Evolutionary conservation across 2,113 vertebrate genomes (phyloP).

Genomic region (Parus major): DNA sequence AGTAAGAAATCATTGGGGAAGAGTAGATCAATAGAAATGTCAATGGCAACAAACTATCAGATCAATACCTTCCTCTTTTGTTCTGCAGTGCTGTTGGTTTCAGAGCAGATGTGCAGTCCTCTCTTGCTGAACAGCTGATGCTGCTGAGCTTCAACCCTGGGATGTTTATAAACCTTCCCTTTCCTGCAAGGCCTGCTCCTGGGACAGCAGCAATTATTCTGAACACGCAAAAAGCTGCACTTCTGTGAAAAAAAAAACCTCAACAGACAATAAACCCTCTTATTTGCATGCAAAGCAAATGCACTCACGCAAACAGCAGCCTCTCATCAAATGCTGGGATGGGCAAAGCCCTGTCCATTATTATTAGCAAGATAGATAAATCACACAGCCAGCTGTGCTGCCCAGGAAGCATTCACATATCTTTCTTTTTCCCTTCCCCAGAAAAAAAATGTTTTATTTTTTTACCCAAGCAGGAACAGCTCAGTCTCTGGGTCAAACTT

Average conservation of each 20-base stretch:
- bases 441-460: not conserved
- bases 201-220: not conserved
- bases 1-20: not conserved
- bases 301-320: not conserved
- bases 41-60: not conserved
- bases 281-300: conserved; percentile 30
- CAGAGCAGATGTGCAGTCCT: not conserved
- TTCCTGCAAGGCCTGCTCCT: not conserved
- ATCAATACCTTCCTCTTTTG: not conserved
- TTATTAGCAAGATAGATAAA: not conserved
- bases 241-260: not conserved
- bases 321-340: not conserved
- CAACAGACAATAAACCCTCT: conserved; percentile 10
- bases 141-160: not conserved
- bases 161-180: not conserved
- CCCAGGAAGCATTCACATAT: not conserved
- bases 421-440: not conserved
- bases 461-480: not conserved
- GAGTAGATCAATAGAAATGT: not conserved
- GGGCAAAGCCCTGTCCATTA: not conserved
- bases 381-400: not conserved
- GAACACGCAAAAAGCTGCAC: not conserved
- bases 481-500: not conserved
- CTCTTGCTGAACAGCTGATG: not conserved
- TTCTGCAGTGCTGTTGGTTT: not conserved